These are phyloP conservation scores for Anas platyrhynchos DNA, from an alignment of 2,113 vertebrate genomes.

Conservation along the genomic window DNA sequence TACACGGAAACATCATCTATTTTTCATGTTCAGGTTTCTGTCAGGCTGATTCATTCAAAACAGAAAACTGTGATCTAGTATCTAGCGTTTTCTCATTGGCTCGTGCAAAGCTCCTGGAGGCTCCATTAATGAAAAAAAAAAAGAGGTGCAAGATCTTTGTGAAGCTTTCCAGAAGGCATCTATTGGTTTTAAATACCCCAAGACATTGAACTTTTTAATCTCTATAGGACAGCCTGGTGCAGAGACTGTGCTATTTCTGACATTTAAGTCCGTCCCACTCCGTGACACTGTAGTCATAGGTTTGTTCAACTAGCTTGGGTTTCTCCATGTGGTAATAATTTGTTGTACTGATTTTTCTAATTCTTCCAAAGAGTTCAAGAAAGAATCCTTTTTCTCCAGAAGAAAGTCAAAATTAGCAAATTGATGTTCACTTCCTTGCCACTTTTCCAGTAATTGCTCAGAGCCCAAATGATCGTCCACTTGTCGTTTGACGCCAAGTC, in stretches of 20 bases:
- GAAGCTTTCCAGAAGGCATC: background rate
- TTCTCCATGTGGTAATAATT: background rate
- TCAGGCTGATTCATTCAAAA: background rate
- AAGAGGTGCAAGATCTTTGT: background rate
- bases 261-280: background rate
- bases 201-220: background rate
- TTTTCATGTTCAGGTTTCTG: background rate
- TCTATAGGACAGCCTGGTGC: background rate
- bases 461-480: background rate
- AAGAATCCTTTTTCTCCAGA: background rate
- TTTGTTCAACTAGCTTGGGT: background rate
- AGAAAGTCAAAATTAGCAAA: background rate
- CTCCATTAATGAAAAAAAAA: background rate
- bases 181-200: background rate
- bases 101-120: background rate
- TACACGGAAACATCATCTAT: background rate
- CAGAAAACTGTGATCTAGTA: background rate
- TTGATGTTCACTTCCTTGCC: background rate
- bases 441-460: background rate
- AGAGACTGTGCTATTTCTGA: background rate
- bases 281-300: background rate
- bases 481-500: background rate
- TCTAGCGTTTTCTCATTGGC: background rate
- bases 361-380: background rate
- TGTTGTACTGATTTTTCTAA: background rate